Evolutionary conservation across 2,888 invertebrate genomes (phyloP).

Genomic region (Lasius fuliginosus): DNA sequence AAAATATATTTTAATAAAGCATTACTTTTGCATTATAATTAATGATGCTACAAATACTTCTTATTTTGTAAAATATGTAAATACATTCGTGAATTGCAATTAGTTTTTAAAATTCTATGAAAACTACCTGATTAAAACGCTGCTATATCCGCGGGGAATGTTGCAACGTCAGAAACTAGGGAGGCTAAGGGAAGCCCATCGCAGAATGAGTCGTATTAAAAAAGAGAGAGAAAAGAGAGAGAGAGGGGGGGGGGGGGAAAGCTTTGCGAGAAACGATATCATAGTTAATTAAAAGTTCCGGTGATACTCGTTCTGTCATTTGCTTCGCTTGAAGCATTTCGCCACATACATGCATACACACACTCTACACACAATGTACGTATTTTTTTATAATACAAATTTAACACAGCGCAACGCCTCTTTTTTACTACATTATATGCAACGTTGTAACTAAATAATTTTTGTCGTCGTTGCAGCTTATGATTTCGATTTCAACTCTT

Average conservation of each 20-base stretch:
- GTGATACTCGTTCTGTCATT: constrained; percentile 2
- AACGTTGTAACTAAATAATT: constrained; percentile 4
- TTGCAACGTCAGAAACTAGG: constrained; percentile 25
- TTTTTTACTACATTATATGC: not conserved
- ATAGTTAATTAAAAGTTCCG: constrained; percentile 54
- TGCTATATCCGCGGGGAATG: constrained; percentile 22
- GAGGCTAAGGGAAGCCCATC: not conserved
- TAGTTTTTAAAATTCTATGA: constrained; percentile 41
- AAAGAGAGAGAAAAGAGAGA: not conserved
- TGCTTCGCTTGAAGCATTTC: constrained; percentile 15
- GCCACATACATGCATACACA: not conserved
- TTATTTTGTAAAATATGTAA: not conserved
- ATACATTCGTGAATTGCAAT: constrained; percentile 36
- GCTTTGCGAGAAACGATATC: constrained; percentile 40
- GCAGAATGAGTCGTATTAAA: constrained; percentile 45
- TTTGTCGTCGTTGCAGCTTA: constrained; percentile 24
- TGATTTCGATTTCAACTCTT: constrained; percentile 20
- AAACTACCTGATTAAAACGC: constrained; percentile 31
- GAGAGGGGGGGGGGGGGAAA: not conserved
- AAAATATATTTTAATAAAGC: not conserved
- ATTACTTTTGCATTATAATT: constrained; percentile 9
- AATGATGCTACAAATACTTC: not conserved
- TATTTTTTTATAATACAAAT: constrained; percentile 28
- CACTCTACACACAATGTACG: not conserved
- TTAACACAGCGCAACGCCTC: not conserved